phyloP scores from a whole-genome alignment of 2,888 invertebrate species.

The Plemyria rubiginata region DNA sequence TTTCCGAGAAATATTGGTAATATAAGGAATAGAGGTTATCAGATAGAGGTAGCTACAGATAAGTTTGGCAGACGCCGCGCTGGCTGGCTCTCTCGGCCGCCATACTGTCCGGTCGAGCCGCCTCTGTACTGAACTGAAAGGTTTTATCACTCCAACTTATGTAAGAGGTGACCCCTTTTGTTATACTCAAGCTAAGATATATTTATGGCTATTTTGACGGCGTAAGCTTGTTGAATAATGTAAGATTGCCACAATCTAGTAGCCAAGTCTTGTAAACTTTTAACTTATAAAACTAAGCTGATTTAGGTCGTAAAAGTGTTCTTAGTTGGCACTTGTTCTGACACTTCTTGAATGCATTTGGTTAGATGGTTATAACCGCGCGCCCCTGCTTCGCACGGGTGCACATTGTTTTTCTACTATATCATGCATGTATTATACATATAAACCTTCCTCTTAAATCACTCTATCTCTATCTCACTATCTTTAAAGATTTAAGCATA shows the following conservation, averaged over 20 bases:
- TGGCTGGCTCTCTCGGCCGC: conserved; percentile 49
- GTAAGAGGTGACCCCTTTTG: conserved; percentile 37
- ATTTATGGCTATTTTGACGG: conserved; percentile 27
- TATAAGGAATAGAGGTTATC: conserved; percentile 14
- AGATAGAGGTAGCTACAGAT: conserved; percentile 4
- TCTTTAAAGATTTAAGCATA: too few species aligned
- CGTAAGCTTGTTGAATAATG: conserved; percentile 25
- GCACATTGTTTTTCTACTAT: too few species aligned
- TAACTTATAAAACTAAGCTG: neutral
- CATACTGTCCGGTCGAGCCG: conserved; percentile 41
- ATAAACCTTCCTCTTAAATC: too few species aligned
- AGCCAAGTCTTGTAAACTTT: conserved; percentile 13
- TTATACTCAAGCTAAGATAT: conserved; percentile 24
- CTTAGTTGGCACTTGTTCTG: neutral
- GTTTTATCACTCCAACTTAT: conserved; percentile 44
- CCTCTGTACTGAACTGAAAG: conserved; percentile 36
- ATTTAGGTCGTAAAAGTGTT: neutral
- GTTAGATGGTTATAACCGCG: neutral
- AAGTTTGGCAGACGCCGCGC: conserved; percentile 37
- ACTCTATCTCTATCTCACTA: too few species aligned
- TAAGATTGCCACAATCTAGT: conserved; percentile 2
- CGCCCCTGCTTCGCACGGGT: too few species aligned
- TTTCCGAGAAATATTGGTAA: conserved; percentile 1
- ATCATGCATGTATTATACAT: too few species aligned
- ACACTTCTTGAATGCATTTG: neutral